Evolutionary conservation across 1,140 invertebrate species (phyloP), one percentile per base, ranked within the genome.

Genomic region (Caenorhabditis inopinata): DNA sequence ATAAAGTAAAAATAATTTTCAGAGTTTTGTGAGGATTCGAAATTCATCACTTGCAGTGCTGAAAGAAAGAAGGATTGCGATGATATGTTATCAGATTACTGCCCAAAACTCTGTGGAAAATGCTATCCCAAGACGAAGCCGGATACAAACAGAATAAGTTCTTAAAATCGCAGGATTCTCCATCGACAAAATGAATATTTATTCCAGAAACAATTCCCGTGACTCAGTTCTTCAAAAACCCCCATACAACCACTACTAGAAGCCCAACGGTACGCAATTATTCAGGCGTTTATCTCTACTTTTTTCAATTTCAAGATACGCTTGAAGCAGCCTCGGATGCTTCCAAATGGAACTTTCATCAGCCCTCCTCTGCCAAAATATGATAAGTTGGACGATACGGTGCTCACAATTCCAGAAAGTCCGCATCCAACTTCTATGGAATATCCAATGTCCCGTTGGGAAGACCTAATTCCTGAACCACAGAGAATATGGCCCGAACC

Each of bases 81-180:
- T 35, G 49, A 53, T n/a, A 82, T 82, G 80, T 49, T 82, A 0
- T 45, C 46, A 0, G 80, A 82, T 53, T 82, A 82, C 18, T 82
- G 80, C 23, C 80, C 80, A 5, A 74, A 74, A 25, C 47, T 82
- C 46, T 82, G 80, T 74, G 80, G 80, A 21, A 49, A 74, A 18
- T 82, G 80, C 38, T 45, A 62, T 14, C 11, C 48, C 11, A 49
- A 32, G 12, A 12, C 27, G 45, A 73, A 74, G 46, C 4, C 27
- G 14, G 47, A 29, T 21, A 35, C 27, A 2, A 79, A 68, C 21
- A 1, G 58, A 42, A 68, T 38, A 38, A 68, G 58, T 68, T 35
- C n/a, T 29, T 68, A 0, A 14, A 7, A 42, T 14, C 5, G 38
- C 38, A 7, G 14, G 14, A 42, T 42, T 14, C 6, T 42, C 5